These are phyloP conservation scores for Nasonia giraulti DNA, from an alignment of 1,140 invertebrate genomes.

Conservation along the genomic window DNA sequence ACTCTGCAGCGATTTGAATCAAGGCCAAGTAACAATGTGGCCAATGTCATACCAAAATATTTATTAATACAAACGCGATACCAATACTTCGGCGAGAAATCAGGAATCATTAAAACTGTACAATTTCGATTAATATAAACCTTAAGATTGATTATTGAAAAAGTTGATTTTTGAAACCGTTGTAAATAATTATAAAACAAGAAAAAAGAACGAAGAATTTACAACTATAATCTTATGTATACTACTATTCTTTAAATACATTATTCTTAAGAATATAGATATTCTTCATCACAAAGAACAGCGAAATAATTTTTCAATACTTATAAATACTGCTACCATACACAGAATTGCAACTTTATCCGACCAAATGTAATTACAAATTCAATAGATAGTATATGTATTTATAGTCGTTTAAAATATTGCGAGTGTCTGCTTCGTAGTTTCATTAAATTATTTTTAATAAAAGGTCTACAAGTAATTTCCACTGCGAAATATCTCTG, in stretches of 20 bases:
- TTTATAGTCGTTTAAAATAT: not conserved
- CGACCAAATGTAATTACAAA: conserved; percentile 37
- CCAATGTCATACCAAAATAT: not conserved
- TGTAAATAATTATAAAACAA: not conserved
- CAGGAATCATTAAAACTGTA: not conserved
- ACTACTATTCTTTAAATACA: too few relatives aligned
- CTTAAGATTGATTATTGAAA: not conserved
- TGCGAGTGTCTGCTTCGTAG: not conserved
- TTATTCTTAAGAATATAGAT: too few relatives aligned
- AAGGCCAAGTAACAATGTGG: too few relatives aligned
- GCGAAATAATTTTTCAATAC: not conserved
- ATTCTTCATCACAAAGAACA: not conserved
- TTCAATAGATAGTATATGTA: not conserved
- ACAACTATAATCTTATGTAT: too few relatives aligned
- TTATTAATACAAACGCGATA: not conserved
- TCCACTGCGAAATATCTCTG: conserved; percentile 58
- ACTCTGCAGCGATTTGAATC: too few relatives aligned
- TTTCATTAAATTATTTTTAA: conserved; percentile 18
- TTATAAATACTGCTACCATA: not conserved
- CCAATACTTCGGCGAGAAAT: not conserved
- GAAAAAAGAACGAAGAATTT: too few relatives aligned
- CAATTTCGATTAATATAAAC: not conserved
- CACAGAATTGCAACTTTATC: conserved; percentile 2
- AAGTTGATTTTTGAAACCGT: not conserved
- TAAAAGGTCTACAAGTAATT: conserved; percentile 58